A percentile compares a stretch with the other conserved stretches of the same genome.
These are phyloP conservation scores for Andrena praecox DNA, from an alignment of 2,888 invertebrate species.

Conservation along the genomic window DNA sequence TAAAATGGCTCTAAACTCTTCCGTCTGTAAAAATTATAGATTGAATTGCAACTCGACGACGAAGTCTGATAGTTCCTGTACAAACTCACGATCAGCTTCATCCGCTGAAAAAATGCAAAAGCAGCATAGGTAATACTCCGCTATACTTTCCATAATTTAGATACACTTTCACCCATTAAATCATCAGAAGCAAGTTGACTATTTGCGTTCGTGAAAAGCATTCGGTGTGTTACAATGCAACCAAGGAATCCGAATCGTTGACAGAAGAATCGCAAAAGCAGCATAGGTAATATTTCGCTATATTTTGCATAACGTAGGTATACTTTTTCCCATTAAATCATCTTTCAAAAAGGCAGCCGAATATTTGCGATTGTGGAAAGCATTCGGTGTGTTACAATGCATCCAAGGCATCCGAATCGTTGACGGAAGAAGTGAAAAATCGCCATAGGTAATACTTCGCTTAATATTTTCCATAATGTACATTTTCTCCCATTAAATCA, in stretches of 20 bases:
- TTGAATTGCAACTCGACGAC: background rate
- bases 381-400: background rate
- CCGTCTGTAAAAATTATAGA: background rate
- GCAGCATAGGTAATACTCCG: background rate
- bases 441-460: too few relatives aligned
- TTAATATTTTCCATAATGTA: too few relatives aligned
- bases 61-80: background rate
- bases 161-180: too few relatives aligned
- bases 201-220: background rate
- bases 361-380: background rate
- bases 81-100: background rate
- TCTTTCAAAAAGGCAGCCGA: background rate
- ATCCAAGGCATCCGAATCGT: background rate
- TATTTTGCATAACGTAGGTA: background rate
- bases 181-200: background rate
- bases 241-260: background rate
- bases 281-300: background rate
- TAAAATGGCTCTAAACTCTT: slow-evolving; percentile 3
- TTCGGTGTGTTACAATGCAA: background rate
- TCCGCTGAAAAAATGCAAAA: background rate
- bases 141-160: too few relatives aligned
- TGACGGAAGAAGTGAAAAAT: too few relatives aligned
- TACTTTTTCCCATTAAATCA: background rate
- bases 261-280: background rate
- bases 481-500: background rate